phyloP scores from a whole-genome alignment of 2,888 invertebrate genomes.

The Orthosia gothica region DNA sequence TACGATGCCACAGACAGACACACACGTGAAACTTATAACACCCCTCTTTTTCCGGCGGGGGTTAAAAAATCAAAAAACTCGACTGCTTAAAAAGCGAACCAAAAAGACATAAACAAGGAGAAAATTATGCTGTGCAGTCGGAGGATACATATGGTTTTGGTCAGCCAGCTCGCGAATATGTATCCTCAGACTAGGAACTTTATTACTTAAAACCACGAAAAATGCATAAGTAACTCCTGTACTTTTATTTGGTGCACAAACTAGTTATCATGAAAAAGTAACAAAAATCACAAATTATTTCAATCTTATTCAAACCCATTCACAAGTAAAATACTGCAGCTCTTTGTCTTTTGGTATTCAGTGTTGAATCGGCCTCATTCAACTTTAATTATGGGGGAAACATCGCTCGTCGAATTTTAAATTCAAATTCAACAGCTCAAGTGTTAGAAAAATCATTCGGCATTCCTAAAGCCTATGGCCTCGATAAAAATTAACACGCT shows the following conservation, averaged over 20 bases:
- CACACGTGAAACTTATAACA: no score
- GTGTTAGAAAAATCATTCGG: slow-evolving; percentile 27
- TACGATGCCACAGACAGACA: no score
- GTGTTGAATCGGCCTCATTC: slow-evolving; percentile 29
- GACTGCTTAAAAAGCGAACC: no score
- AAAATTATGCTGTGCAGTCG: no score
- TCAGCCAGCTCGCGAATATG: no score
- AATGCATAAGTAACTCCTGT: slow-evolving; percentile 1
- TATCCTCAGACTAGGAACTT: no score
- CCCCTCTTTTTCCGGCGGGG: no score
- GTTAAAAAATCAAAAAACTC: no score
- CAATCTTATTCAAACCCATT: slow-evolving; percentile 46
- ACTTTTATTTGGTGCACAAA: slow-evolving; percentile 16
- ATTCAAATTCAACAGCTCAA: slow-evolving; percentile 10
- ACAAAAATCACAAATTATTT: slow-evolving; percentile 49
- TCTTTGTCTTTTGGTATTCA: slow-evolving; percentile 44
- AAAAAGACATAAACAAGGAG: no score
- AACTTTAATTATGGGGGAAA: slow-evolving; percentile 51
- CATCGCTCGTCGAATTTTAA: slow-evolving; percentile 27
- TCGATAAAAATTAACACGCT: slow-evolving; percentile 44
- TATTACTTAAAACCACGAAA: background rate
- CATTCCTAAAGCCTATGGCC: slow-evolving; percentile 38
- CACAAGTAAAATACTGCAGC: slow-evolving; percentile 25
- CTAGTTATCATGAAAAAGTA: slow-evolving; percentile 49
- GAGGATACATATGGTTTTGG: no score